These are phyloP conservation scores for Drosophila sordidula DNA, from an alignment of 2,888 invertebrate genomes.

Conservation along the genomic window DNA sequence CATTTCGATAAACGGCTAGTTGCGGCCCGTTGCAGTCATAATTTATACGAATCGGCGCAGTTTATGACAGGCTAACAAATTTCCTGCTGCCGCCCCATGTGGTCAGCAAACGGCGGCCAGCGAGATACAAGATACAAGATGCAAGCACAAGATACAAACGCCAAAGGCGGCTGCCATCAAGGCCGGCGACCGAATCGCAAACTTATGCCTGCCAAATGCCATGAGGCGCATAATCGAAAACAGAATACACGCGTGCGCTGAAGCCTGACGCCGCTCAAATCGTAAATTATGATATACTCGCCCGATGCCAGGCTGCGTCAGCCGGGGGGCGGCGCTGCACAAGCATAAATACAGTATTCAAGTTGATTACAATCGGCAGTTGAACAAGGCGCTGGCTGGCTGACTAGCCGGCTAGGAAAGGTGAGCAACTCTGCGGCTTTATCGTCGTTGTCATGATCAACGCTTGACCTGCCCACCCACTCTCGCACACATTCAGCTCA, in stretches of 20 bases:
- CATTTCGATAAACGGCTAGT: constrained; percentile 61
- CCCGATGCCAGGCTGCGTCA: constrained; percentile 14
- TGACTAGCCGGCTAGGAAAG: constrained; percentile 35
- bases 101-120: constrained; percentile 60
- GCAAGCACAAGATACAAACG: constrained; percentile 58
- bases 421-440: constrained; percentile 54
- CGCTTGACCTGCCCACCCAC: constrained; percentile 62
- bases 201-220: constrained; percentile 67
- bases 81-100: constrained; percentile 71
- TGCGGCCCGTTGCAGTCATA: constrained; percentile 54
- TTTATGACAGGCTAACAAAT: constrained; percentile 80
- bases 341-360: constrained; percentile 67
- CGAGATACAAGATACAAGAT: constrained; percentile 64
- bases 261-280: constrained; percentile 55
- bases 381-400: constrained; percentile 11
- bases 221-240: constrained; percentile 77
- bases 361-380: constrained; percentile 62
- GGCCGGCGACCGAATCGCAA: constrained; percentile 52
- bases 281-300: constrained; percentile 75
- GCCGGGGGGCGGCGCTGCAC: constrained; percentile 11
- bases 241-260: constrained; percentile 64
- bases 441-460: constrained; percentile 43
- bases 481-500: constrained; percentile 26
- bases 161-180: constrained; percentile 67
- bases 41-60: constrained; percentile 77